Base-by-base conservation (phyloP, 2,797 vertebrate species). In the Ammospiza maritima region DNA sequence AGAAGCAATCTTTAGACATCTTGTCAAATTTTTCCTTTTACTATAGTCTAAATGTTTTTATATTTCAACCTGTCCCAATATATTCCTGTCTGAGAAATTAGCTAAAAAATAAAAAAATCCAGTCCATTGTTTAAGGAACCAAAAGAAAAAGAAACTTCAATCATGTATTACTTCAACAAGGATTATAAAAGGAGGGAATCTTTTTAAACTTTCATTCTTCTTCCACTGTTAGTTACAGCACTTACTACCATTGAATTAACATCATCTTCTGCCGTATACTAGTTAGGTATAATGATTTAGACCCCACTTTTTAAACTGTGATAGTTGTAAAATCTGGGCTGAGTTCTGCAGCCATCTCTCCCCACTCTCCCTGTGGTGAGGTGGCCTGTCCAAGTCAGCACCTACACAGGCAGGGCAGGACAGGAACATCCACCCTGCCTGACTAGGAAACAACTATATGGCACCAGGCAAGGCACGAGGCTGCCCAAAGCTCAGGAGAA, bases 341-440 rank as follows among this genome's bases (percentile, higher is more conserved):
- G 47, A 44, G n/a, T 13, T 76, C 44, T 54, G 54, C 70, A 62
- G 34, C n/a, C 42, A 3, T 40, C 13, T 73, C 27, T 81, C 34
- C 32, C 19, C 5, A 1, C 19, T 89, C 14, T 57, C 45, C 8
- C 27, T 3, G 0, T n/a, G 53, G 60, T 9, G 22, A 79, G 56
- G 64, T 54, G 54, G 21, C n/a, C 26, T 72, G 19, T 29, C 30
- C 23, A 58, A 56, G 34, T 32, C 27, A 44, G 20, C 9, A 22
- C 6, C 77, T 58, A 53, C 30, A 42, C 47, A 77, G 48, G 36
- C 84, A 89, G 40, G 29, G 48, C 34, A 47, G 81, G 65, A 84
- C 67, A 75, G 20, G 16, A 90, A 64, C 62, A 85, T 67, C 89
- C 87, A 84, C 96, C 85, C 10, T 86, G 81, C 58, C 67, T 15